A percentile compares a stretch with the other conserved stretches of the same genome.
These are phyloP conservation scores for Tetanocera ferruginea DNA, from an alignment of 2,888 invertebrate genomes.

Conservation along the genomic window DNA sequence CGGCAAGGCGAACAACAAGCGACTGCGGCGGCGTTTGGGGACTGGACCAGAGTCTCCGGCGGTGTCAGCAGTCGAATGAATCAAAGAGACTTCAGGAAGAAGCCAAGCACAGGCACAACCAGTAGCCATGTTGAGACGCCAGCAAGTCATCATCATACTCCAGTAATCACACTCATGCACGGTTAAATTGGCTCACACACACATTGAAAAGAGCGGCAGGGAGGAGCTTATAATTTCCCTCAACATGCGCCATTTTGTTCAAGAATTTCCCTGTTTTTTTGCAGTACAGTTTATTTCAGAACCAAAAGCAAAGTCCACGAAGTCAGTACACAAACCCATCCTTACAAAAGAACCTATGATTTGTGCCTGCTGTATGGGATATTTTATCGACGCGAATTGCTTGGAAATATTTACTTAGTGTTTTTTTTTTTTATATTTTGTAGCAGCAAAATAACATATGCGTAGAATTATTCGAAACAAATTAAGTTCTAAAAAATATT, in stretches of 20 bases:
- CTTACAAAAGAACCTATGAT: not conserved
- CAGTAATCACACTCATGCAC: constrained; percentile 15
- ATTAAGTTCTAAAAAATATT: not conserved
- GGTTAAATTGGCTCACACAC: not conserved
- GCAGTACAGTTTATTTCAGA: not conserved
- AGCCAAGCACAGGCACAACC: constrained; percentile 7
- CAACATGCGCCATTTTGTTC: constrained; percentile 25
- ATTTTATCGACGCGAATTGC: too few species aligned
- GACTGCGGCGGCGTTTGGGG: constrained; percentile 3
- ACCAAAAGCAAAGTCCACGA: not conserved
- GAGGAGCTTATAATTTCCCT: constrained; percentile 10
- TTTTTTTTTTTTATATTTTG: too few species aligned
- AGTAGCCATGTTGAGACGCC: constrained; percentile 15
- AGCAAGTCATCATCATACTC: not conserved
- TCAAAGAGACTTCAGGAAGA: not conserved
- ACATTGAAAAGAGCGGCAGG: not conserved
- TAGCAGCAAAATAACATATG: too few species aligned
- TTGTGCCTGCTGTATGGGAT: not conserved
- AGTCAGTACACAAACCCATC: not conserved
- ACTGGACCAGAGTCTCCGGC: not conserved
- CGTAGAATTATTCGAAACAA: not conserved
- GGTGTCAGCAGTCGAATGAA: not conserved
- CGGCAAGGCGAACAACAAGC: constrained; percentile 13
- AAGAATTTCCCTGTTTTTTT: not conserved
- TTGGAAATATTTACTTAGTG: too few species aligned